Base-by-base conservation (phyloP, 2,888 invertebrate species). In the Ceriagrion tenellum region DNA sequence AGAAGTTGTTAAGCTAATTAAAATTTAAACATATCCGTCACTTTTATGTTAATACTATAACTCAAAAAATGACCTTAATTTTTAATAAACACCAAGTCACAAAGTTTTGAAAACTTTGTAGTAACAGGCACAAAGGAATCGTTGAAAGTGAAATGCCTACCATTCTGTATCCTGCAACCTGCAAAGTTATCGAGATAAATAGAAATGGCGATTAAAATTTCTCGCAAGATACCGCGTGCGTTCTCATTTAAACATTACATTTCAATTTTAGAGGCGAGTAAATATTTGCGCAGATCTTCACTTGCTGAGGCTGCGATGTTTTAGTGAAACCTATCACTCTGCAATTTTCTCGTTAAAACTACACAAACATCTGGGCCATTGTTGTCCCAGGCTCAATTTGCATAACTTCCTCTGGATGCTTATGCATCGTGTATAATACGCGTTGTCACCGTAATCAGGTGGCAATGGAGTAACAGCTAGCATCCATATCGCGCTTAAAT, bases 381-480 rank as follows among this genome's bases (percentile, higher is more conserved):
- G 47, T 69, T 93, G 40, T 26, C 69, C 40, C 93, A 0, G n/a
- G 2, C 56, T 93, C 26, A 93, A 69, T 93, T 47, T 93, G 47
- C 93, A 47, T 47, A 69, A 69, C 59, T 69, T 40, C 74, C 69
- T 93, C 74, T 93, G 40, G 69, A 93, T 93, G 63, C 91, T 35
- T 23, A 35, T 35, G 30, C 81, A 35, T 35, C 30, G 16, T 81
- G 81, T 0, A 81, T 81, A 35, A 81, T 81, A 35, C 30, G 35
- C 35, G 12, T 35, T 13, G 30, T 35, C 30, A 81, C 81, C 30
- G 81, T 81, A 81, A 81, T 35, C 35, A 81, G 81, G 81, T 18
- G 81, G 81, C 81, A 18, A 35, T 13, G 30, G 16, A 35, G 35
- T 81, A 81, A 35, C 81, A 81, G 35, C 3, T 35, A 81, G 81